phyloP scores from a whole-genome alignment of 2,888 invertebrate species.

The Platyscelio sp. region DNA sequence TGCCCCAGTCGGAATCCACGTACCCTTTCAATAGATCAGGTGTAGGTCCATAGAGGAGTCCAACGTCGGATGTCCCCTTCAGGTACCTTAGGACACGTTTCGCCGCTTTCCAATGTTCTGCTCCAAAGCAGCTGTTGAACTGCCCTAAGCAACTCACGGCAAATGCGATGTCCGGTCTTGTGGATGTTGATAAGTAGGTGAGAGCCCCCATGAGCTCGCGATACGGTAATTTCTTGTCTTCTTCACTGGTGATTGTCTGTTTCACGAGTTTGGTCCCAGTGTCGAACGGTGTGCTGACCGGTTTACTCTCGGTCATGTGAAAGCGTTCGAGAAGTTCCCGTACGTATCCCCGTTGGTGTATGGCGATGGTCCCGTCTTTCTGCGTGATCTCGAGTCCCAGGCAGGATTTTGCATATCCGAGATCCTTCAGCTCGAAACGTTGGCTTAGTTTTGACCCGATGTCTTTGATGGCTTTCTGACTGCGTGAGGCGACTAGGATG shows the following conservation, averaged over 20 bases:
- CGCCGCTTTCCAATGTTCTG: conserved; percentile 1
- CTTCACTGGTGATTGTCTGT: background rate
- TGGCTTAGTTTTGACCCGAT: too few relatives aligned
- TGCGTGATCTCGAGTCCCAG: too few relatives aligned
- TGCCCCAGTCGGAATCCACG: conserved; percentile 4
- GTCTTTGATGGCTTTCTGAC: background rate
- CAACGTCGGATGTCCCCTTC: background rate
- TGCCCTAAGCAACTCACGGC: background rate
- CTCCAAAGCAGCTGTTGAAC: background rate
- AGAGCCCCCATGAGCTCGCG: conserved; percentile 1
- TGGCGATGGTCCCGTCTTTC: background rate
- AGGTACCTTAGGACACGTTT: background rate
- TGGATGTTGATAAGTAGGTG: background rate
- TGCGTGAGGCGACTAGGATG: background rate
- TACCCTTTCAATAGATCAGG: background rate
- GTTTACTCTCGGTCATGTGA: background rate
- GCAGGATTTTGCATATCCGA: background rate
- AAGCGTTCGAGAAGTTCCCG: background rate
- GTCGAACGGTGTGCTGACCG: background rate
- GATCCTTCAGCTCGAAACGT: background rate
- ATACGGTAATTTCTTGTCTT: background rate
- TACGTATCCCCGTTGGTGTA: background rate
- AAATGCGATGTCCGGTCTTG: background rate
- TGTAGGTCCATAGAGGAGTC: background rate
- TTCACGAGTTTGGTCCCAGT: background rate